These are phyloP conservation scores for Protobothrops mucrosquamatus DNA, from an alignment of 2,113 vertebrate species.

Conservation along the genomic window DNA sequence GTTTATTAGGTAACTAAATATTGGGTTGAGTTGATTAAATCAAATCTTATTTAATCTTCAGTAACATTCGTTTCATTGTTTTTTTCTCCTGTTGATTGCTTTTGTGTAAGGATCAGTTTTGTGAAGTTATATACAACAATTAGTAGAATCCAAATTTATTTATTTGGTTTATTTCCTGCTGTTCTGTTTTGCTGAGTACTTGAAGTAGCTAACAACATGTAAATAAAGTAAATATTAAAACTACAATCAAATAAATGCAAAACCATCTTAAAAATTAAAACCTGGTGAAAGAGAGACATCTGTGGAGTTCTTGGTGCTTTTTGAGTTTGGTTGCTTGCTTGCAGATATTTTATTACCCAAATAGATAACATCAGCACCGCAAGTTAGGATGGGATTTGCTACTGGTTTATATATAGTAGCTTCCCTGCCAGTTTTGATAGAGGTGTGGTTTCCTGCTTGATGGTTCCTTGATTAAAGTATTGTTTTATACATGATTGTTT, in stretches of 20 bases:
- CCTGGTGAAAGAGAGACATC: background rate
- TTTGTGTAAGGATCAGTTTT: background rate
- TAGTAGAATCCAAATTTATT: background rate
- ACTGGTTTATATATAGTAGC: background rate
- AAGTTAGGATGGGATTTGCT: background rate
- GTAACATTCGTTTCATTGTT: background rate
- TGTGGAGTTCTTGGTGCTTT: background rate
- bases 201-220: background rate
- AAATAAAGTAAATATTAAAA: background rate
- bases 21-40: conserved; percentile 33
- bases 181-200: background rate
- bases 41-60: conserved; percentile 25
- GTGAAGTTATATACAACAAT: conserved; percentile 30
- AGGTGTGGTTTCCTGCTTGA: background rate
- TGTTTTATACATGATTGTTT: background rate
- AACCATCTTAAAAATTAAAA: background rate
- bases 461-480: background rate
- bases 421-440: background rate
- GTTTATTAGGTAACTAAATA: conserved; percentile 31
- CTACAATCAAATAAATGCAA: background rate
- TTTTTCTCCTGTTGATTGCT: conserved; percentile 12
- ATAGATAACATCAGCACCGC: background rate
- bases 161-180: background rate
- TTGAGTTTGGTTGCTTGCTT: background rate
- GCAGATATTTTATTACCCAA: background rate